Percentiles rank a stretch among this genome's conserved stretches.
These are phyloP conservation scores for Mnemiopsis leidyi DNA, from an alignment of 37 sponge, comb jelly and placozoan species.

Conservation along the genomic window DNA sequence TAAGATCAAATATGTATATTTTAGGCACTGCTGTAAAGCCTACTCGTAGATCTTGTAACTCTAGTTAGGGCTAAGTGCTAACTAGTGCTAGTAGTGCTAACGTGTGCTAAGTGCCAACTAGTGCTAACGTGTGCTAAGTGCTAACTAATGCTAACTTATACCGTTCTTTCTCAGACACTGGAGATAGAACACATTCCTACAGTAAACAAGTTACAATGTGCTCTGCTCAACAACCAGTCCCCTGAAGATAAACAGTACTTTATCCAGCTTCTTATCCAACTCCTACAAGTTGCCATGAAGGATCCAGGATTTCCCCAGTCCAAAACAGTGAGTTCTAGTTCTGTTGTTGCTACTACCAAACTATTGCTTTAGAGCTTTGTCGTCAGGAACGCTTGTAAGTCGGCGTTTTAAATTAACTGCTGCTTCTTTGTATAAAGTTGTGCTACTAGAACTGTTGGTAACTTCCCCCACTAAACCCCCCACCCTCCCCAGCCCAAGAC, in stretches of 20 bases:
- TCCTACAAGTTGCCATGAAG: constrained; percentile 42
- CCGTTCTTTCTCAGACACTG: not conserved
- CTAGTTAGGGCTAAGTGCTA: too few relatives aligned
- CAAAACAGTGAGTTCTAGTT: not conserved
- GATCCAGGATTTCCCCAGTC: constrained; percentile 50
- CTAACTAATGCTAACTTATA: too few relatives aligned
- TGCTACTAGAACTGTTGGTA: not conserved
- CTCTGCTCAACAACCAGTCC: constrained; percentile 8
- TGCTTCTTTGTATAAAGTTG: not conserved
- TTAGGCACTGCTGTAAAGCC: too few relatives aligned
- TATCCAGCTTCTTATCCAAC: not conserved
- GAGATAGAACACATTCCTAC: constrained; percentile 25
- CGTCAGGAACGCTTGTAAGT: not conserved
- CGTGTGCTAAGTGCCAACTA: too few relatives aligned
- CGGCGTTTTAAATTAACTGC: not conserved
- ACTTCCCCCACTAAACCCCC: not conserved
- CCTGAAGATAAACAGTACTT: constrained; percentile 19
- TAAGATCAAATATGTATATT: too few relatives aligned
- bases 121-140: too few relatives aligned
- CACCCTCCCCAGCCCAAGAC: not conserved
- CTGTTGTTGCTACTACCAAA: too few relatives aligned
- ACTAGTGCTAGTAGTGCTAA: too few relatives aligned
- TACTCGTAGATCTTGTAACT: too few relatives aligned
- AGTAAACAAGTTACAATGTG: constrained; percentile 35
- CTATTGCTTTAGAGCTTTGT: not conserved